Evolutionary conservation across 2,797 vertebrate genomes (phyloP), one percentile per base, ranked within the genome.

Genomic region (Dipus sagitta): DNA sequence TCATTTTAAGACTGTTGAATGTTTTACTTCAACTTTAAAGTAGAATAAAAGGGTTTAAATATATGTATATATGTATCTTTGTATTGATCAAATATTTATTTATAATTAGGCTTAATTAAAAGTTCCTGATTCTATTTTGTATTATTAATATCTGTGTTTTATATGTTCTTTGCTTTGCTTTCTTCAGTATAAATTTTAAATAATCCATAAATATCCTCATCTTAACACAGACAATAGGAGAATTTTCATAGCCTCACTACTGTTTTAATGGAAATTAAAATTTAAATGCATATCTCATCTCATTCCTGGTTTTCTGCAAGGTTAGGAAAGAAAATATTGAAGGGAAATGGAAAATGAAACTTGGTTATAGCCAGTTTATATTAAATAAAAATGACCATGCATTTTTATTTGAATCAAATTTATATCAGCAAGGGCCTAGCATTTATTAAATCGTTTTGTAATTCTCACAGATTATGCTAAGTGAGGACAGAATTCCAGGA

Each of bases 391-490:
- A 74, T 38, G 70, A 86, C 62, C 15, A 8, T 60, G 60, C 80
- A 75, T 91, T 92, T 92, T 86, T 94, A 88, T 92, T 93, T 85
- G n/a, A 92, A 75, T 67, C 58, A 87, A 94, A 91, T 87, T 94
- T 75, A 62, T 76, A 81, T 42, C 47, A 84, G 47, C 20, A 65
- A 86, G 23, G 71, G 0, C 64, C 47, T 32, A 76, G 38, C 74
- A 86, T 86, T 85, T 83, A 92, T 86, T 54, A 86, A 83, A 28
- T 80, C n/a, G 24, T 84, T 92, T 90, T 87, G 47, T 79, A 71
- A 88, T 92, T 85, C 62, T 78, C 62, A 58, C 6, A 87, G 88
- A 94, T 74, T 90, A 68, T 82, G 28, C 26, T 93, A 91, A 65
- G 13, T 75, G 42, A 95, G 42, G 70, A 80, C 20, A 92, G 88